phyloP scores from a whole-genome alignment of 2,888 invertebrate species.

The Xestoiulus laeticollis region DNA sequence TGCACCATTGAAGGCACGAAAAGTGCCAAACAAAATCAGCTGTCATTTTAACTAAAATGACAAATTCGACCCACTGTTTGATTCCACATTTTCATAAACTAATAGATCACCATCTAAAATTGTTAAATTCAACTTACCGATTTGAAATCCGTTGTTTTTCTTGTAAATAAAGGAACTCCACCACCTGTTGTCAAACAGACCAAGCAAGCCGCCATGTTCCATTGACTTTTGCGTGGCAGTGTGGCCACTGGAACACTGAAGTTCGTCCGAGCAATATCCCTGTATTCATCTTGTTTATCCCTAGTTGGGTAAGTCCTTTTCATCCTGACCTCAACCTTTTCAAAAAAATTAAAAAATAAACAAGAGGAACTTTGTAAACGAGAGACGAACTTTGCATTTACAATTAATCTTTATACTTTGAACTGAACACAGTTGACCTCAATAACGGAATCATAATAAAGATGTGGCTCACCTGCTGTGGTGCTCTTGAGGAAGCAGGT shows the following conservation, averaged over 20 bases:
- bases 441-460: not conserved
- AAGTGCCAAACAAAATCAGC: not conserved
- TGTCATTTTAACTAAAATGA: not conserved
- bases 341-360: not conserved
- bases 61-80: not conserved
- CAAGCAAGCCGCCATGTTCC: conserved; percentile 72
- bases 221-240: conserved; percentile 37
- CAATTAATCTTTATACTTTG: not conserved
- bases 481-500: not conserved
- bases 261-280: not conserved
- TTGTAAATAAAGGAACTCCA: conserved; percentile 86
- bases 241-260: not conserved
- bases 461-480: not conserved
- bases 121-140: conserved; percentile 60
- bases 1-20: no score
- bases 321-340: conserved; percentile 23
- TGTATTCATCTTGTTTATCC: not conserved
- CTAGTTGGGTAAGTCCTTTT: conserved; percentile 30
- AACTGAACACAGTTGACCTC: not conserved
- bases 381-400: not conserved
- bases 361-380: not conserved
- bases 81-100: not conserved
- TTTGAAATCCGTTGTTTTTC: conserved; percentile 83
- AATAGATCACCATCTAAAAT: not conserved
- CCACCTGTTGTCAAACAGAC: conserved; percentile 85